phyloP scores from a whole-genome alignment of 2,113 vertebrate species.

The Nibea coibor region DNA sequence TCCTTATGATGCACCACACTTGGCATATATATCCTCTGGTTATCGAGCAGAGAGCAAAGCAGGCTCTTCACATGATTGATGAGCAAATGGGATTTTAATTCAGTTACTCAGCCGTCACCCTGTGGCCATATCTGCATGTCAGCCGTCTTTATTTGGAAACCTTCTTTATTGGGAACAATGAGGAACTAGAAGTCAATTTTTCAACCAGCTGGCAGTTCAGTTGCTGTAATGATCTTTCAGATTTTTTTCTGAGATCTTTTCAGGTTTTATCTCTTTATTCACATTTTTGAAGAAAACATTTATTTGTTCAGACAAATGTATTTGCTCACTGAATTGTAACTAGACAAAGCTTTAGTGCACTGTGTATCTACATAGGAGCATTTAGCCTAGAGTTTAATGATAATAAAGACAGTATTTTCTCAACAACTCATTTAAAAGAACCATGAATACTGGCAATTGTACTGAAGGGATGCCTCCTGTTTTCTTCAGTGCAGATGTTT shows the following conservation, averaged over 20 bases:
- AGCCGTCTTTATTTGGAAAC: conserved; percentile 66
- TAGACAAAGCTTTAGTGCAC: not conserved
- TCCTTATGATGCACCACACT: conserved; percentile 67
- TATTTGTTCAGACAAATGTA: not conserved
- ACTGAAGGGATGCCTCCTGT: not conserved
- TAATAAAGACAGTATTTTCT: not conserved
- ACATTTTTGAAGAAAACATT: not conserved
- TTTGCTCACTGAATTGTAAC: not conserved
- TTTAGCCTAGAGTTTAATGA: not conserved
- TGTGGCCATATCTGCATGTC: conserved; percentile 73
- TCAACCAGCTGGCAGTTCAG: conserved; percentile 18
- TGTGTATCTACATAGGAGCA: not conserved
- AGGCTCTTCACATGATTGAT: conserved; percentile 76
- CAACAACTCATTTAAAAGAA: not conserved
- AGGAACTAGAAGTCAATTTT: conserved; percentile 46
- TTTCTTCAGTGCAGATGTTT: not conserved
- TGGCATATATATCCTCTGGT: conserved; percentile 71
- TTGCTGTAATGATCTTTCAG: conserved; percentile 37
- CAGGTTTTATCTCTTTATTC: not conserved
- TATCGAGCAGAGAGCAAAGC: conserved; percentile 68
- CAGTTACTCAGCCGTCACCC: conserved; percentile 77
- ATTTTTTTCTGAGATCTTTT: conserved; percentile 8
- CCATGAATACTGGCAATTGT: not conserved
- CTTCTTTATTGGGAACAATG: conserved; percentile 61
- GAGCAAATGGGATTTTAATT: conserved; percentile 82